These are phyloP conservation scores for Archilochus colubris DNA, from an alignment of 2,113 vertebrate genomes.

Conservation along the genomic window DNA sequence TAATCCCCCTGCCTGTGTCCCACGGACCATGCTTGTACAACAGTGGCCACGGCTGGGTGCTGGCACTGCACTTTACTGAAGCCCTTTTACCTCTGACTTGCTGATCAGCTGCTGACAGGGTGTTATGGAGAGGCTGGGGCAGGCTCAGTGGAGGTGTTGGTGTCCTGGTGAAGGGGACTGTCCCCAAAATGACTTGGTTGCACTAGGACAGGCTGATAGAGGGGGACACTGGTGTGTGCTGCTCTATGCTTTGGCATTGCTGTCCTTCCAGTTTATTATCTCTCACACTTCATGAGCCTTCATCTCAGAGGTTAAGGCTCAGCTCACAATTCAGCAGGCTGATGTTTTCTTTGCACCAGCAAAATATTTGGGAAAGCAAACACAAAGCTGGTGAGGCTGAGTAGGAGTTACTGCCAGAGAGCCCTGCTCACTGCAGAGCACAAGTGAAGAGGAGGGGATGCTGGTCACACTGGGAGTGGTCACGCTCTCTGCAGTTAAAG, in stretches of 20 bases:
- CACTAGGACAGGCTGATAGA: background rate
- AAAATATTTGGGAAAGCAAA: conserved; percentile 44
- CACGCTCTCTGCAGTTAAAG: background rate
- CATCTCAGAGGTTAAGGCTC: background rate
- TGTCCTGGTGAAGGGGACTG: background rate
- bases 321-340: background rate
- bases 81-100: conserved; percentile 81
- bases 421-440: background rate
- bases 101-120: conserved; percentile 90
- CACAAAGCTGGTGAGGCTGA: background rate
- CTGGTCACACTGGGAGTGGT: fast-evolving
- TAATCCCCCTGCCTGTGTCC: conserved; percentile 74
- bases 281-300: background rate
- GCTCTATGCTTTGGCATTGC: background rate
- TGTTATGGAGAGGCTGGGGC: conserved; percentile 13
- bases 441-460: background rate
- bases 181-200: background rate
- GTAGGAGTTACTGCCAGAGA: background rate
- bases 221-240: too few relatives aligned
- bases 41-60: conserved; percentile 69
- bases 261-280: background rate
- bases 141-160: background rate
- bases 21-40: conserved; percentile 48
- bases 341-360: conserved; percentile 4
- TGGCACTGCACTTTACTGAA: conserved; percentile 85